phyloP scores from a whole-genome alignment of 2,888 invertebrate species.

The Thysanoteuthis rhombus region DNA sequence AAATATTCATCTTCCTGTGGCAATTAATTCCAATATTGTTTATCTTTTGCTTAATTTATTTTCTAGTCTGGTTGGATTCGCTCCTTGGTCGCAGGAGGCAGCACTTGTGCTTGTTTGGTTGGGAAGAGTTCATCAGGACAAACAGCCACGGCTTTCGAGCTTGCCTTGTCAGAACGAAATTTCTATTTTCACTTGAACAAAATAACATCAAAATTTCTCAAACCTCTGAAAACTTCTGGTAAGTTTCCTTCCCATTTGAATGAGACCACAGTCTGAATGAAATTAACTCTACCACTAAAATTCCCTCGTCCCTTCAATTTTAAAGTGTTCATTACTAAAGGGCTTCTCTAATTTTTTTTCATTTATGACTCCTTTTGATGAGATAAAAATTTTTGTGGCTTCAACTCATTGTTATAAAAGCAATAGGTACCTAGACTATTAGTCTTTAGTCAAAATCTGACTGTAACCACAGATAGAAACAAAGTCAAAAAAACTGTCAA shows the following conservation, averaged over 20 bases:
- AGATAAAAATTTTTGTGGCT: too few relatives aligned
- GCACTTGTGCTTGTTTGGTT: constrained; percentile 57
- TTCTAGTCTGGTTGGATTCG: constrained; percentile 61
- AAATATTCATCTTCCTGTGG: too few relatives aligned
- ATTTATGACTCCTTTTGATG: too few relatives aligned
- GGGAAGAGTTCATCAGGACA: constrained; percentile 46
- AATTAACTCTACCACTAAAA: not conserved
- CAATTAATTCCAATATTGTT: too few relatives aligned
- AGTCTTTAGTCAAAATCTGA: too few relatives aligned
- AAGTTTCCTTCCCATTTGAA: constrained; percentile 31
- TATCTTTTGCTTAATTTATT: constrained; percentile 71
- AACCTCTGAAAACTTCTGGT: constrained; percentile 59
- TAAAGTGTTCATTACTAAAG: too few relatives aligned
- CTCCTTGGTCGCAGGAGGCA: constrained; percentile 62
- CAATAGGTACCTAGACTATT: too few relatives aligned
- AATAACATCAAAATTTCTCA: constrained; percentile 53
- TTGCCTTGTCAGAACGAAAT: constrained; percentile 58
- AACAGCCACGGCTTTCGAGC: constrained; percentile 57
- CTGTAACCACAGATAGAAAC: too few relatives aligned
- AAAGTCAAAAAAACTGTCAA: too few relatives aligned
- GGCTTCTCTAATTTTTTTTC: too few relatives aligned
- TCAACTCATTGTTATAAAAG: too few relatives aligned
- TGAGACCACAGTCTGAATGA: not conserved
- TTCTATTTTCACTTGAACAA: constrained; percentile 57
- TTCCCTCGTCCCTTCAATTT: constrained; percentile 14